phyloP scores from a whole-genome alignment of 2,113 vertebrate species.

The Chaenogobius annularis region DNA sequence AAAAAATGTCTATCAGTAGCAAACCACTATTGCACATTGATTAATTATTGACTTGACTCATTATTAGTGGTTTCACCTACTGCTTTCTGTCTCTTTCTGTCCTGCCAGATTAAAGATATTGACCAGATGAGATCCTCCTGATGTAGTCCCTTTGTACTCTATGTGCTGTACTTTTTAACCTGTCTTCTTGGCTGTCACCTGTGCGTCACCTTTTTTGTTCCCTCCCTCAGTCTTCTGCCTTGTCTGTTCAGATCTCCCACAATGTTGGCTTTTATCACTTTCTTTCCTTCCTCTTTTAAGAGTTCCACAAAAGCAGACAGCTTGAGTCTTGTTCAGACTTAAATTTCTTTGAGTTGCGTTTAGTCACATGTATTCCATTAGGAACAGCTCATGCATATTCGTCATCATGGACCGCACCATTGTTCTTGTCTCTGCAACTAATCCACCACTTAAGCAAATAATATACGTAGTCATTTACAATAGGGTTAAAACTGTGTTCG shows the following conservation, averaged over 20 bases:
- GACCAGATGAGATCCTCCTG: background rate
- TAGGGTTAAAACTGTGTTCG: background rate
- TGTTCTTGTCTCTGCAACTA: background rate
- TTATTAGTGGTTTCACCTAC: background rate
- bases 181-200: background rate
- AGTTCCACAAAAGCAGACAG: slow-evolving; percentile 5
- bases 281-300: background rate
- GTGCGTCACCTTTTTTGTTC: slow-evolving; percentile 10
- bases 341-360: slow-evolving; percentile 12
- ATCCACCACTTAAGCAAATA: slow-evolving; percentile 1
- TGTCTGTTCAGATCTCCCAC: slow-evolving; percentile 3
- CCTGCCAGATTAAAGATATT: background rate
- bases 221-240: slow-evolving; percentile 10
- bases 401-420: background rate
- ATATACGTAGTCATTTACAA: slow-evolving; percentile 7
- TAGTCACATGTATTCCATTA: slow-evolving; percentile 7
- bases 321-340: background rate
- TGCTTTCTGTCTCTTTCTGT: background rate
- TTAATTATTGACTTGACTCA: background rate
- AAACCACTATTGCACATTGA: background rate
- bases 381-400: slow-evolving; percentile 17
- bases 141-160: background rate
- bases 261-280: background rate
- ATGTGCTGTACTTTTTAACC: background rate
- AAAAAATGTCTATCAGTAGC: background rate